phyloP scores from a whole-genome alignment of 2,113 vertebrate genomes.

The Danionella cerebrum region DNA sequence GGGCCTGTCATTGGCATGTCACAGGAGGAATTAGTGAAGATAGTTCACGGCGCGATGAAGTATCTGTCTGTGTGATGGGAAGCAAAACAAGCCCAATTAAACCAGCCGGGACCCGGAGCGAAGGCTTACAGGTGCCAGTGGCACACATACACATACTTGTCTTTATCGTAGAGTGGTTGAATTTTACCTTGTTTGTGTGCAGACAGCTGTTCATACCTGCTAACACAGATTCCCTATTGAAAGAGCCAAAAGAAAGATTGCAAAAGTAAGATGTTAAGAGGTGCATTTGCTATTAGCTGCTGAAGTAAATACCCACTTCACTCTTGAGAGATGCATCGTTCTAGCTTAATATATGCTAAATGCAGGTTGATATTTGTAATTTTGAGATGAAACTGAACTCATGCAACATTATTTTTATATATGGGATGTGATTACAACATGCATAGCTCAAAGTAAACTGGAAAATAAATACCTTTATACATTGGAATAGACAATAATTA shows the following conservation, averaged over 20 bases:
- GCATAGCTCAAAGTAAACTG: background rate
- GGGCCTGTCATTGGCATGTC: slow-evolving; percentile 46
- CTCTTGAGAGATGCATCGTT: background rate
- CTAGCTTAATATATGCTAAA: background rate
- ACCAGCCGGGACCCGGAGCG: slow-evolving; percentile 8
- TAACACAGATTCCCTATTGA: background rate
- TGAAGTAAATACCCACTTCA: slow-evolving; percentile 7
- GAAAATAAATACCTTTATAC: no score
- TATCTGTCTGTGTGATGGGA: slow-evolving; percentile 32
- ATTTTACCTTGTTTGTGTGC: background rate
- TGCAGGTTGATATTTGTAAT: background rate
- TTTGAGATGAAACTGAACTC: background rate
- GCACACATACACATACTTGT: background rate
- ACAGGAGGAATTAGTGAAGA: slow-evolving; percentile 42
- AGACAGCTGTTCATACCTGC: background rate
- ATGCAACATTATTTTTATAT: background rate
- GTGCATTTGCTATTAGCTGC: background rate
- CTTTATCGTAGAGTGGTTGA: background rate
- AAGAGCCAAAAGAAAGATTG: background rate
- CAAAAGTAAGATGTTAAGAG: background rate
- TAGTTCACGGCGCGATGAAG: slow-evolving; percentile 28
- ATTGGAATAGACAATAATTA: no score
- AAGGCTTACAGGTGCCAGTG: background rate
- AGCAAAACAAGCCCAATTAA: slow-evolving; percentile 45
- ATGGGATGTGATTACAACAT: background rate